These are phyloP conservation scores for Chrysaora quinquecirrha DNA, from an alignment of 30 jellyfish, hydroid and myxozoan species.

Conservation along the genomic window DNA sequence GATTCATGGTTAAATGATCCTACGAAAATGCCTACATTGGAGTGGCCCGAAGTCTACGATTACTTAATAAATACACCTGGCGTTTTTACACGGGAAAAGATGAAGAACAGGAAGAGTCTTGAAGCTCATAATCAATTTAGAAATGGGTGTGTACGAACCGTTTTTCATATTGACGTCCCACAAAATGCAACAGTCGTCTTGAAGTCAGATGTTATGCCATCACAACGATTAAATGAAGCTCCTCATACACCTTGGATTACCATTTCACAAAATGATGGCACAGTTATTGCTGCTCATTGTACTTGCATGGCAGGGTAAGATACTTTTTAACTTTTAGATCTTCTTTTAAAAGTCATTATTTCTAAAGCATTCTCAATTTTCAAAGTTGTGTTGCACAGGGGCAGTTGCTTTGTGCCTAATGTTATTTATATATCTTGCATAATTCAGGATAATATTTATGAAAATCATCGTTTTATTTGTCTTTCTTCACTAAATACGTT, in stretches of 20 bases:
- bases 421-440: too few species aligned
- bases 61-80: not conserved
- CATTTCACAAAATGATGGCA: too few species aligned
- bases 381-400: too few species aligned
- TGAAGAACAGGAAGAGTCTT: too few species aligned
- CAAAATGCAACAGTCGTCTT: slow-evolving; percentile 1
- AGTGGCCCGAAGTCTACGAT: slow-evolving; percentile 3
- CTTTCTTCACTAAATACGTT: not conserved
- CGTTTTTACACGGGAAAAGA: not conserved
- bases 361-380: too few species aligned
- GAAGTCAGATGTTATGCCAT: too few species aligned
- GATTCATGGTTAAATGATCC: not conserved
- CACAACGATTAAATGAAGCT: slow-evolving; percentile 13
- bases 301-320: slow-evolving; percentile 5
- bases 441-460: not conserved
- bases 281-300: slow-evolving; percentile 2
- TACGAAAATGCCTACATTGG: not conserved
- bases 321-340: not conserved
- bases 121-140: not conserved
- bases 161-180: not conserved
- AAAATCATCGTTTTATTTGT: too few species aligned
- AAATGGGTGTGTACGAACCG: not conserved
- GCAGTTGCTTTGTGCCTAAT: slow-evolving; percentile 1
- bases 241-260: slow-evolving; percentile 23
- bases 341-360: not conserved